Evolutionary conservation across 2,888 invertebrate species (phyloP).

Genomic region (Griposia aprilina): DNA sequence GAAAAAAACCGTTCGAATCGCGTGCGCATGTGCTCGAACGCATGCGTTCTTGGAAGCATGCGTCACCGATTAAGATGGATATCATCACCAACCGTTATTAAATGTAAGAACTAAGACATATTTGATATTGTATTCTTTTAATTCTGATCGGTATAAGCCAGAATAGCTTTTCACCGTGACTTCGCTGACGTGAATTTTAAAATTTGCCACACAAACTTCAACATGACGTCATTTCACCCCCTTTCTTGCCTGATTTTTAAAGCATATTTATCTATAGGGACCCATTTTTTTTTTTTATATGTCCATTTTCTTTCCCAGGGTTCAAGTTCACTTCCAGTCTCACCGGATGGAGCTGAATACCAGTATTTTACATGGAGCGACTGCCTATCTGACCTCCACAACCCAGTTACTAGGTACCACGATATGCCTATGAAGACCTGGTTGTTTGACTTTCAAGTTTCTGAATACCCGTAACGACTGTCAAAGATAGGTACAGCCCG

Average conservation of each 20-base stretch:
- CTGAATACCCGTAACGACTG: too few relatives aligned
- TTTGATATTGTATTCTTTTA: slow-evolving; percentile 74
- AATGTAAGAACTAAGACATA: slow-evolving; percentile 63
- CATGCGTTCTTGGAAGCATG: slow-evolving; percentile 71
- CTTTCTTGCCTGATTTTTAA: neutral
- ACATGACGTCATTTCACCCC: neutral
- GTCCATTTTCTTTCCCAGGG: neutral
- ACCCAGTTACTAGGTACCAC: neutral
- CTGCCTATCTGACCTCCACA: neutral
- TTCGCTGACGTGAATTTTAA: neutral
- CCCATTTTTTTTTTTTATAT: too few relatives aligned
- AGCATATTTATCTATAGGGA: too few relatives aligned
- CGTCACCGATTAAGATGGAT: slow-evolving; percentile 77
- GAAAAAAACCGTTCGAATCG: slow-evolving; percentile 63
- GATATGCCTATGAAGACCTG: neutral
- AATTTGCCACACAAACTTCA: neutral
- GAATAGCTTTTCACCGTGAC: neutral
- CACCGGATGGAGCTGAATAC: neutral
- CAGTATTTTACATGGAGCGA: too few relatives aligned
- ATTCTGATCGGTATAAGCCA: slow-evolving; percentile 68
- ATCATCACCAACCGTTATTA: slow-evolving; percentile 77
- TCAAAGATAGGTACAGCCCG: too few relatives aligned
- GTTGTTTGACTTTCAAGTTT: neutral
- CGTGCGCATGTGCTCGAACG: slow-evolving; percentile 65
- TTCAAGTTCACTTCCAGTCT: neutral